Conservation (phyloP, 2,113 vertebrate genomes). For the Myocastor coypus region DNA sequence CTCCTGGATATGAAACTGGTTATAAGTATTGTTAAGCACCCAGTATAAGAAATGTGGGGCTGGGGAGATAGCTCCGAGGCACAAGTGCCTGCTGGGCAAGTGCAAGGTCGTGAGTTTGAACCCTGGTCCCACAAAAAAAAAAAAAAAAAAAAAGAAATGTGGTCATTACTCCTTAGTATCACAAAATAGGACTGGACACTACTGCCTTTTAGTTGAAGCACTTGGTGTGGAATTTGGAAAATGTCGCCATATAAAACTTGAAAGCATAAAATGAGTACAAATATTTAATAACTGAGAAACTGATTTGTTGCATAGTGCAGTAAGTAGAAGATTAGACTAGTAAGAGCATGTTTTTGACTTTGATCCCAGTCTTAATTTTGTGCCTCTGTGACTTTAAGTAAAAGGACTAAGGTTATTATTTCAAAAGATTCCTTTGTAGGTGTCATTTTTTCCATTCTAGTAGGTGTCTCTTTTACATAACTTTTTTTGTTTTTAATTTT, state of each 20-base stretch:
- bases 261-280: constrained; percentile 51
- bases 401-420: constrained; percentile 18
- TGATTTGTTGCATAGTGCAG: neutral
- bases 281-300: neutral
- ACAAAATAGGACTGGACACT: neutral
- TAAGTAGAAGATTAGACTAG: constrained; percentile 10
- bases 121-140: too few species aligned
- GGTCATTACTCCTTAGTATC: constrained; percentile 16
- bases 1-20: neutral
- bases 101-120: too few species aligned
- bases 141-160: too few species aligned
- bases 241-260: constrained; percentile 41
- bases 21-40: constrained; percentile 43
- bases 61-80: too few species aligned
- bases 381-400: neutral
- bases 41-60: constrained; percentile 11
- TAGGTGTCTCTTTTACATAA: neutral
- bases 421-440: neutral
- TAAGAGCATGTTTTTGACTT: constrained; percentile 26
- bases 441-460: neutral
- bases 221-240: neutral
- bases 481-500: neutral
- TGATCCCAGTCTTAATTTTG: neutral
- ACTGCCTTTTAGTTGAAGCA: constrained; percentile 38
- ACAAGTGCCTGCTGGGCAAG: too few species aligned